These are phyloP conservation scores for Yasuhikotakia modesta DNA, from an alignment of 2,797 vertebrate genomes.

Conservation along the genomic window DNA sequence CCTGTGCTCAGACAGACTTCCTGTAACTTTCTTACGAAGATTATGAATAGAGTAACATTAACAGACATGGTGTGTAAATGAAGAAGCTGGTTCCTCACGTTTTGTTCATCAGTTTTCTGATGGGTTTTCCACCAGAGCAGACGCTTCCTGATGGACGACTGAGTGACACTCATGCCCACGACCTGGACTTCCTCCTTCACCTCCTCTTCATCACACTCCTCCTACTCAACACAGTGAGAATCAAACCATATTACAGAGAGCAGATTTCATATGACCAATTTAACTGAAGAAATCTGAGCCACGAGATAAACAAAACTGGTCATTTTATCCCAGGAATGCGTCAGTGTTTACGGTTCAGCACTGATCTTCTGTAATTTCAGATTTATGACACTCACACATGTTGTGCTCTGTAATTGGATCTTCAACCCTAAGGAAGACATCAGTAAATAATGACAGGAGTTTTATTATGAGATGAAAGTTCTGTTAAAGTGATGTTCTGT, in stretches of 20 bases:
- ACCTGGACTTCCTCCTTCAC: constrained; percentile 67
- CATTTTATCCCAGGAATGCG: background rate
- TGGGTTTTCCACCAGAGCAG: constrained; percentile 88
- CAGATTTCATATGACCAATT: too few species aligned
- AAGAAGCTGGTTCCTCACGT: constrained; percentile 57
- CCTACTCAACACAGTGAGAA: constrained; percentile 47
- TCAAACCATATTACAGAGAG: background rate
- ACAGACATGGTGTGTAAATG: background rate
- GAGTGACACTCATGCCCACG: constrained; percentile 72
- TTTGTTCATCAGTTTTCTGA: constrained; percentile 90
- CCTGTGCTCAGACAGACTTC: too few species aligned
- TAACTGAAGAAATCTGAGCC: background rate
- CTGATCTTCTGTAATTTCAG: constrained; percentile 24
- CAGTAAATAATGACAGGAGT: too few species aligned
- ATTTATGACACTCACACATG: constrained; percentile 67
- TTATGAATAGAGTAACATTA: too few species aligned
- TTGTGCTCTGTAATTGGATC: too few species aligned
- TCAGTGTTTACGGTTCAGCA: background rate
- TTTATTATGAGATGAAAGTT: too few species aligned
- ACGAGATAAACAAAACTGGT: background rate
- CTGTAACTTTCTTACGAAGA: too few species aligned
- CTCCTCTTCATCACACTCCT: constrained; percentile 76
- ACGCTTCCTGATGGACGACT: constrained; percentile 83
- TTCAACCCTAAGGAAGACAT: too few species aligned
- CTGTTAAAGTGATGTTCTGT: too few species aligned